Evolutionary conservation across 2,113 vertebrate species (phyloP), one percentile per base, ranked within the genome.

Genomic region (Macrotis lagotis): DNA sequence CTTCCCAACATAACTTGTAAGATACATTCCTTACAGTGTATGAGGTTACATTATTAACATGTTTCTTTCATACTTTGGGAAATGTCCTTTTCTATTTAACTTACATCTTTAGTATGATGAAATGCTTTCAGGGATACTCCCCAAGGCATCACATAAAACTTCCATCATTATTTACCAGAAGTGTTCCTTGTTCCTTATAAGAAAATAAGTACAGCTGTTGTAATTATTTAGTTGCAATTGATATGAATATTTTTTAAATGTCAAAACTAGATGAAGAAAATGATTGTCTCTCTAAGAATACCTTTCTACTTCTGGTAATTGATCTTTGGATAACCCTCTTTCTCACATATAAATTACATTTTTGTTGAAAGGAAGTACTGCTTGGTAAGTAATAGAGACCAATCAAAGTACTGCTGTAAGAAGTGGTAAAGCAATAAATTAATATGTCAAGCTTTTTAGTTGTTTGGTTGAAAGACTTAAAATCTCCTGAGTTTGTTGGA

Each of bases 381-480:
- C 26, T 94, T 88, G 95, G 0, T 52, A 48, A 90, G 24, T 66
- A 47, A 5, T 89, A 52, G 24, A 66, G 94, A 90, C 55, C 93
- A 97, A 97, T 96, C 59, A 96, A 97, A 95, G 2, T 90, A 31
- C n/a, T 95, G 91, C 93, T 90, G 25, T 48, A 94, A 90, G 37
- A n/a, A 92, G 92, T 96, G 97, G 25, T 91, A 8, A 83, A 91
- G 2, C 49, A 52, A 52, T 96, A 88, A 95, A 59, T 96, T 95
- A 96, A 94, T 90, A 96, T 53, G 89, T 96, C 93, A 96, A 91
- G 94, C 91, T 89, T 97, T 97, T 96, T 96, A 94, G 52, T 92
- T 95, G 90, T 96, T 97, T 96, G 94, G 92, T 96, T 96, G 95
- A 96, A 97, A 96, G 93, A 91, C 83, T 96, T 94, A 96, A 96